These are phyloP conservation scores for Cryptoprocta ferox DNA, from an alignment of 2,797 vertebrate species.

Conservation along the genomic window DNA sequence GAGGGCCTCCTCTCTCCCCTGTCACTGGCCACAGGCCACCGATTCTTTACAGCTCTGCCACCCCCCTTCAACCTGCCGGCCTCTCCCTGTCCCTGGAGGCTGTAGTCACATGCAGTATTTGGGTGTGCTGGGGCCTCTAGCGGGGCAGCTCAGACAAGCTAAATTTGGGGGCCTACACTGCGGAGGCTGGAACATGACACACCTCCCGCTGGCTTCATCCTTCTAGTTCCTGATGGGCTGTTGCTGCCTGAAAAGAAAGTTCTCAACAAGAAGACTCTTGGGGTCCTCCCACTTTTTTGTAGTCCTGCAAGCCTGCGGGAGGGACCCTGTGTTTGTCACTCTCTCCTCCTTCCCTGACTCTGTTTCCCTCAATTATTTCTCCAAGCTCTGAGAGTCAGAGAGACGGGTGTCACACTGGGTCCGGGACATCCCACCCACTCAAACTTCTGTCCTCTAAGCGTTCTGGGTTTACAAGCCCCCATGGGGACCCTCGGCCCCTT, in stretches of 20 bases:
- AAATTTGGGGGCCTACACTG: neutral
- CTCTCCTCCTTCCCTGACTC: neutral
- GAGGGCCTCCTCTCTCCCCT: neutral
- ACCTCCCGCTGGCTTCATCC: neutral
- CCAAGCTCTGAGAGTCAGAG: neutral
- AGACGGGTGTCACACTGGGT: neutral
- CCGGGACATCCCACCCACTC: neutral
- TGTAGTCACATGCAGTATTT: neutral
- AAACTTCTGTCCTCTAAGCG: neutral
- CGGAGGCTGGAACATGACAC: neutral
- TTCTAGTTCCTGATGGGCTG: neutral
- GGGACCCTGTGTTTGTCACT: neutral
- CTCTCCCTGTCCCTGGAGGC: neutral
- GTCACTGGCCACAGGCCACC: neutral
- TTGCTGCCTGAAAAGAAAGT: neutral
- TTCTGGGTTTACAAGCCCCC: neutral
- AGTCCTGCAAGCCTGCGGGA: neutral
- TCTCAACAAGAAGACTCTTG: neutral
- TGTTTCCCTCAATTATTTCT: neutral
- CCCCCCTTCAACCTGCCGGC: neutral
- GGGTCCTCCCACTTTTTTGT: neutral
- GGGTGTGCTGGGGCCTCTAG: neutral
- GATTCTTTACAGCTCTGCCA: neutral
- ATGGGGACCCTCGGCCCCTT: neutral
- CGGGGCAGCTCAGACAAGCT: neutral